Conservation (phyloP, 1,140 invertebrate genomes). For the Panagrolaimus sp. region DNA sequence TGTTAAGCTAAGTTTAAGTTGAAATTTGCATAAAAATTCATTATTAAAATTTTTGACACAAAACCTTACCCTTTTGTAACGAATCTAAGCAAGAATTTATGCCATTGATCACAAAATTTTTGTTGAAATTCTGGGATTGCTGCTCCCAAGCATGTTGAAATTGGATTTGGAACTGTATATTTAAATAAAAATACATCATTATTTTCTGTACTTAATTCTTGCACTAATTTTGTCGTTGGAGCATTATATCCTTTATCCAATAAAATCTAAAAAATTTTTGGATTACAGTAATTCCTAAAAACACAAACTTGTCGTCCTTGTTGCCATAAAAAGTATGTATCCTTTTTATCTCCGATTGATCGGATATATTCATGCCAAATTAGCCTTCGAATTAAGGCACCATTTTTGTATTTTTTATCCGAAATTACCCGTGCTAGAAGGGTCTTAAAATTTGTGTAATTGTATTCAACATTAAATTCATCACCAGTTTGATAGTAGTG, state of each 20-base stretch:
- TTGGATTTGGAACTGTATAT: neutral
- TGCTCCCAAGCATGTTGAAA: neutral
- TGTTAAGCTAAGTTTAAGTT: neutral
- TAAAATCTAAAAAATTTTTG: neutral
- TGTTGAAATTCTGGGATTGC: conserved; percentile 5
- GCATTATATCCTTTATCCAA: neutral
- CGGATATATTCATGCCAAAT: neutral
- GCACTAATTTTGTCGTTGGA: neutral
- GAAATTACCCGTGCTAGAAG: neutral
- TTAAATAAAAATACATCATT: neutral
- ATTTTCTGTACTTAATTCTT: neutral
- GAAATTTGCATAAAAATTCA: neutral
- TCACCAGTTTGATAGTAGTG: neutral
- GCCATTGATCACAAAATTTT: neutral
- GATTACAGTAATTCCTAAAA: neutral
- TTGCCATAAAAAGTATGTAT: conserved; percentile 13
- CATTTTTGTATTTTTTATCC: neutral
- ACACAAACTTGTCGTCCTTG: neutral
- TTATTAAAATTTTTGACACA: too few relatives aligned
- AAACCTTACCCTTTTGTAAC: neutral
- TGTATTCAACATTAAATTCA: conserved; percentile 1
- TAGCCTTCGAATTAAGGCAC: neutral
- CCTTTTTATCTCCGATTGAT: neutral
- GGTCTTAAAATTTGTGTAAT: neutral
- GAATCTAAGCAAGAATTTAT: neutral